These are phyloP conservation scores for Torymus auratus DNA, from an alignment of 2,888 invertebrate species.

Conservation along the genomic window DNA sequence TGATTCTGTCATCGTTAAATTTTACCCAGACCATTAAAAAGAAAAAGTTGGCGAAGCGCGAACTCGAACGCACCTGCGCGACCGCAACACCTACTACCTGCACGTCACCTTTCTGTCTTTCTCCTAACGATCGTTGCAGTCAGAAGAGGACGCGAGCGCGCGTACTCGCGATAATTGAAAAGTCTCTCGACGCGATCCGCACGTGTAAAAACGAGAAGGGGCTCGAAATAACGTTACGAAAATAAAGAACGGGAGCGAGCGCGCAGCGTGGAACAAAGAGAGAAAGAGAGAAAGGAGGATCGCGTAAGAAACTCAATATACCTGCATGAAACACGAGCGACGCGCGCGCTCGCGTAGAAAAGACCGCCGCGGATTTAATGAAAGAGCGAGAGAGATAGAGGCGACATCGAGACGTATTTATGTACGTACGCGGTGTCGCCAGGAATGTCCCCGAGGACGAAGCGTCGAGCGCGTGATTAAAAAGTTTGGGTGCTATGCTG, in stretches of 20 bases:
- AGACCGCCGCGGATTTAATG: constrained; percentile 18
- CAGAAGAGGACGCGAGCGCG: constrained; percentile 17
- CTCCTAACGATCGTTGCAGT: constrained; percentile 21
- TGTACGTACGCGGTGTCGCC: background rate
- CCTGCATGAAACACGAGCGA: constrained; percentile 51
- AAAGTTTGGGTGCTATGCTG: too few species aligned
- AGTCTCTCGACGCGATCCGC: constrained; percentile 13
- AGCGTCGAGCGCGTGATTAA: too few species aligned
- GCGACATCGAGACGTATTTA: constrained; percentile 28
- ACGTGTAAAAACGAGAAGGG: constrained; percentile 5
- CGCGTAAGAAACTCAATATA: constrained; percentile 48
- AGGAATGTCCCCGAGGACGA: too few species aligned
- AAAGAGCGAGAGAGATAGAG: constrained; percentile 8
- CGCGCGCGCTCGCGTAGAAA: background rate
- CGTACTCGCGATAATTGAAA: constrained; percentile 41
- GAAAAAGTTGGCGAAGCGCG: too few species aligned
- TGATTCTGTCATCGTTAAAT: too few species aligned
- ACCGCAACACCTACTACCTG: too few species aligned
- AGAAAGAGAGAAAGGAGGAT: background rate
- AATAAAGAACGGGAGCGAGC: background rate
- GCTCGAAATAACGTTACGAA: constrained; percentile 8
- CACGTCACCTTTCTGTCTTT: background rate
- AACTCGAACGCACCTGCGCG: too few species aligned
- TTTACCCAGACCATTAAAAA: too few species aligned
- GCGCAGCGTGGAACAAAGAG: background rate